These are phyloP conservation scores for Babylonia areolata DNA, from an alignment of 1,140 invertebrate species.

Conservation along the genomic window DNA sequence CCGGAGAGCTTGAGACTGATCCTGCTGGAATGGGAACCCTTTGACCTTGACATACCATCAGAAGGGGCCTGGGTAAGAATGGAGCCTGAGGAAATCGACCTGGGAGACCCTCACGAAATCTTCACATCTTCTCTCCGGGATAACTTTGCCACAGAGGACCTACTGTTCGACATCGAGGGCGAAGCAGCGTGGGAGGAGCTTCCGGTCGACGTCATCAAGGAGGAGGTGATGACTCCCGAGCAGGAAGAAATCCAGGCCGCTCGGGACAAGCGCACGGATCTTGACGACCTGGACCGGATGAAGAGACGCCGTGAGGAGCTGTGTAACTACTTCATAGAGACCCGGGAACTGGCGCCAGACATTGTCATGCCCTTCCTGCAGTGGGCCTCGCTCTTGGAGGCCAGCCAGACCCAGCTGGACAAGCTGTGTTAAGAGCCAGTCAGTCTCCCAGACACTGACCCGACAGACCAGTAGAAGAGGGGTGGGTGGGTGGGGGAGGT, in stretches of 20 bases:
- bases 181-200: conserved; percentile 15
- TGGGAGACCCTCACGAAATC: neutral
- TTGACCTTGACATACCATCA: neutral
- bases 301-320: neutral
- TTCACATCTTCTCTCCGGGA: neutral
- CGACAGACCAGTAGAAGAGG: too few species aligned
- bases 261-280: neutral
- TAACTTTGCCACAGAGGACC: neutral
- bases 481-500: too few species aligned
- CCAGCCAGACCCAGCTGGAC: conserved; percentile 3
- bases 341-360: neutral
- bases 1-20: neutral
- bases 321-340: conserved; percentile 5
- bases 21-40: conserved; percentile 14
- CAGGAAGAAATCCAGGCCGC: conserved; percentile 26
- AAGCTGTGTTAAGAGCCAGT: conserved; percentile 21
- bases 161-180: conserved; percentile 21
- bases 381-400: conserved; percentile 8
- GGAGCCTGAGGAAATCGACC: neutral
- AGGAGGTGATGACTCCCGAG: conserved; percentile 13
- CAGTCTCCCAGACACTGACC: too few species aligned
- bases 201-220: conserved; percentile 1
- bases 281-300: conserved; percentile 23
- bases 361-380: conserved; percentile 14
- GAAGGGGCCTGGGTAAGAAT: neutral